phyloP scores from a whole-genome alignment of 2,797 vertebrate species.

The Malacoraja senta region DNA sequence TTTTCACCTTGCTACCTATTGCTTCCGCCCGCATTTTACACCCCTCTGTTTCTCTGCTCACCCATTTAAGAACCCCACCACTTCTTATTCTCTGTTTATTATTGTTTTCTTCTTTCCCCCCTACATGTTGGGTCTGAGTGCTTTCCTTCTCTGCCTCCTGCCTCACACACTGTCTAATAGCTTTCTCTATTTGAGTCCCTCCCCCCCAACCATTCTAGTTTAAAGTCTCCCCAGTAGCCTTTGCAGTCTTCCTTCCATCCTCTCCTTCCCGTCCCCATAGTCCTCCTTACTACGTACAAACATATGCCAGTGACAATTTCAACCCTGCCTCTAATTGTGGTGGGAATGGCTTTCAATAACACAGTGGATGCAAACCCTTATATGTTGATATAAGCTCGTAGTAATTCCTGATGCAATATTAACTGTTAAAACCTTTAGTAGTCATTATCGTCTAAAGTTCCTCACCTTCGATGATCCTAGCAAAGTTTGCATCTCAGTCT shows the following conservation, averaged over 20 bases:
- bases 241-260: not conserved
- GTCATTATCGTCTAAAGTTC: not conserved
- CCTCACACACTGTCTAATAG: too few species aligned
- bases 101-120: too few species aligned
- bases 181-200: too few species aligned
- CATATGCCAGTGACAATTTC: not conserved
- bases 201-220: too few species aligned
- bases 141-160: too few species aligned
- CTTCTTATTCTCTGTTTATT: too few species aligned
- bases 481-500: not conserved
- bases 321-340: not conserved
- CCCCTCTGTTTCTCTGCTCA: too few species aligned
- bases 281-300: not conserved
- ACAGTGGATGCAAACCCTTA: not conserved
- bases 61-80: too few species aligned
- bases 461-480: not conserved
- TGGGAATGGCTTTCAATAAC: not conserved
- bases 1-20: too few species aligned
- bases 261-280: not conserved
- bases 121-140: too few species aligned
- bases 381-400: not conserved
- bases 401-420: not conserved
- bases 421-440: not conserved
- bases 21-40: too few species aligned
- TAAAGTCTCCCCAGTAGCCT: too few species aligned